phyloP scores from a whole-genome alignment of 2,113 vertebrate species.

The Macroglossus sobrinus region DNA sequence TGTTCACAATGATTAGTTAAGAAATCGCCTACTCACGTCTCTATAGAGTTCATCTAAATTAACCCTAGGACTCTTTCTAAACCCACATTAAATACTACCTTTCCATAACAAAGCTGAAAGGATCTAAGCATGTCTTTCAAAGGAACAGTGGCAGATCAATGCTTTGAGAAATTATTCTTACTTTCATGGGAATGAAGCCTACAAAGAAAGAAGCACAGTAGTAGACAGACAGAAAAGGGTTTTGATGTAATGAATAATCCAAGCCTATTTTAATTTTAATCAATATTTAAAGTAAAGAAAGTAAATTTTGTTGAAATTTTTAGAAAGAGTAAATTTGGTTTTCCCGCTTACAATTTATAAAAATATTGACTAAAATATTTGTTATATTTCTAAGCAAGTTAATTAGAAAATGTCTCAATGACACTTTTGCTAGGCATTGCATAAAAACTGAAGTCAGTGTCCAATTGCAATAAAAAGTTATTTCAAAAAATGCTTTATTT shows the following conservation, averaged over 20 bases:
- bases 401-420: background rate
- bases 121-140: background rate
- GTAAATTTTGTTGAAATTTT: background rate
- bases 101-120: background rate
- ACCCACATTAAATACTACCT: background rate
- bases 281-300: background rate
- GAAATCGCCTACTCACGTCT: background rate
- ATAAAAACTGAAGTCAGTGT: background rate
- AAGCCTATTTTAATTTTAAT: background rate
- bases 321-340: background rate
- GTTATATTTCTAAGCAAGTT: background rate
- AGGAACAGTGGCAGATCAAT: background rate
- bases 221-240: background rate
- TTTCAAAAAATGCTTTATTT: slow-evolving; percentile 18
- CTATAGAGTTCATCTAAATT: background rate
- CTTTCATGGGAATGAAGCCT: background rate
- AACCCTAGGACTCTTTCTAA: background rate
- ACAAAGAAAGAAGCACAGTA: background rate
- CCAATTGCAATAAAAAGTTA: background rate
- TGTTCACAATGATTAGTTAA: background rate
- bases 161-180: background rate
- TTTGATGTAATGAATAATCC: background rate
- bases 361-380: slow-evolving; percentile 30
- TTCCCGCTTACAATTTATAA: background rate
- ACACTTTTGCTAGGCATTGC: background rate